Percentiles rank a stretch among this genome's conserved stretches.
Conservation (phyloP, 2,797 vertebrate genomes). For the Miichthys miiuy region DNA sequence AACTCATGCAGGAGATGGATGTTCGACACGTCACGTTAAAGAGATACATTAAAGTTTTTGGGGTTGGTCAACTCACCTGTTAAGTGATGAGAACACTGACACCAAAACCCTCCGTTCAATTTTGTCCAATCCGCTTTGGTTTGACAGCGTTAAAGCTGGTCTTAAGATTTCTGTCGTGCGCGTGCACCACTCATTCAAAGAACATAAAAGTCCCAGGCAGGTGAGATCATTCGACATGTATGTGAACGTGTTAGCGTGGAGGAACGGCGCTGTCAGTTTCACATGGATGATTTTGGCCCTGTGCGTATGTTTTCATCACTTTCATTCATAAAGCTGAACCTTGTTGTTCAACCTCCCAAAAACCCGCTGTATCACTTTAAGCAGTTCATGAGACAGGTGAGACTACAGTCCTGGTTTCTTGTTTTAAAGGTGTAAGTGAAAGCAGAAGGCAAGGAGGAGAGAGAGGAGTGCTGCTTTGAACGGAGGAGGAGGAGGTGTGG, state of each 20-base stretch:
- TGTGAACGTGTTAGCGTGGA: background rate
- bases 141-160: too few relatives aligned
- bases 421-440: conserved; percentile 31
- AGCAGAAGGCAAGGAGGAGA: conserved; percentile 37
- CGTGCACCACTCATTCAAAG: background rate
- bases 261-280: too few relatives aligned
- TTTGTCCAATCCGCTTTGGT: background rate
- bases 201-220: background rate
- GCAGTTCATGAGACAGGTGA: conserved; percentile 42
- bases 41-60: conserved; percentile 45
- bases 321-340: background rate
- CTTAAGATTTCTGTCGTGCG: too few relatives aligned
- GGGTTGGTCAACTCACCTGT: conserved; percentile 7
- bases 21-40: conserved; percentile 44
- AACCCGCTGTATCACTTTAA: conserved; percentile 41
- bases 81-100: conserved; percentile 16
- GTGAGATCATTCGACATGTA: background rate
- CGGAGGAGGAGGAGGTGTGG: conserved; percentile 34
- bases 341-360: conserved; percentile 15
- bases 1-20: conserved; percentile 39
- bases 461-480: conserved; percentile 53
- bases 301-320: conserved; percentile 32
- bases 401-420: conserved; percentile 22
- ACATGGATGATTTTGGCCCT: conserved; percentile 3
- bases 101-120: background rate